Base-by-base conservation (phyloP, 1,140 invertebrate genomes). In the Drosophila biarmipes region DNA sequence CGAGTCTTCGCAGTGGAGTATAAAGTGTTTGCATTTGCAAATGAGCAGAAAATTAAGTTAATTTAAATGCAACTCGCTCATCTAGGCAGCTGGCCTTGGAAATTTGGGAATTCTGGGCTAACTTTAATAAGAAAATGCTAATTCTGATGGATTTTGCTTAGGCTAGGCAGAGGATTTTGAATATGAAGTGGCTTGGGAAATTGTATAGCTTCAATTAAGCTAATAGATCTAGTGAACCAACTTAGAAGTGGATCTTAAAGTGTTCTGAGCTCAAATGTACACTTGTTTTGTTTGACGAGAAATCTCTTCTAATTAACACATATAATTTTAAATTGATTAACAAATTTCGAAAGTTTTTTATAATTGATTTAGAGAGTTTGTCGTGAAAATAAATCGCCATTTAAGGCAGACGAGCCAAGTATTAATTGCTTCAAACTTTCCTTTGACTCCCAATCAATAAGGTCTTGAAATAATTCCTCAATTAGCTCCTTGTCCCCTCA, bases 1-100 rank as follows among this genome's bases (percentile, higher is more conserved):
- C 24, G 19, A 24, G 48, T 42, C 34, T 42, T 29, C 17, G 19
- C 17, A 21, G 34, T 15, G 66, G 27, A 51, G 64, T 15, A 40
- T 15, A 40, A 66, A 38, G 24, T 80, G 59, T 48, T 66, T 55
- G 59, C 53, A 61, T 80, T 74, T 74, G 54, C 59, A 76, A 80
- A 80, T 80, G 78, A 81, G 73, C 64, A 81, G 61, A 77, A 81
- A 81, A 81, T 81, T 55, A 62, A 76, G 56, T 67, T 81, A 77
- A 81, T 81, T 81, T 81, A 59, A 73, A 73, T 81, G 78, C 78
- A 80, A 43, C 75, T 63, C 21, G 68, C 43, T 64, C 57, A 73
- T 51, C 42, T 27, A 59, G 24, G 37, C 42, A 63, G 63, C 31
- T 45, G 56, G 11, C 14, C 34, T 19, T 66, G 57, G 11, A 19